phyloP scores from a whole-genome alignment of 2,888 invertebrate genomes.

The Papilio elwesi region DNA sequence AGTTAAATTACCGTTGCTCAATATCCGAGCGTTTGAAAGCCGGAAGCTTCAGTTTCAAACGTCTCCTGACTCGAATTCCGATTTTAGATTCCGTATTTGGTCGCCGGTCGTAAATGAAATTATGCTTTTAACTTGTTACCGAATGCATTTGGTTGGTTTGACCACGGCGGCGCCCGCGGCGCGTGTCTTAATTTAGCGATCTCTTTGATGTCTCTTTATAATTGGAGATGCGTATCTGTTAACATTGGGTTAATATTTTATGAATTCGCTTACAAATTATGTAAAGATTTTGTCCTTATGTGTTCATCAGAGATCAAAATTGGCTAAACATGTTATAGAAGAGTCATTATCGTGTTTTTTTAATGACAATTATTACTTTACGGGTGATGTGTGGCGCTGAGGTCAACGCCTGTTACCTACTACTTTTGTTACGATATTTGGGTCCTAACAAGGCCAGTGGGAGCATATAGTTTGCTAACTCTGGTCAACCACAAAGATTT shows the following conservation, averaged over 20 bases:
- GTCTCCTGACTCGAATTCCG: slow-evolving; percentile 40
- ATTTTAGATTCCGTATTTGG: slow-evolving; percentile 41
- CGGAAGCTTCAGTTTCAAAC: slow-evolving; percentile 40
- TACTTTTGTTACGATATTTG: no score
- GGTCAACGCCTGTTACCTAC: no score
- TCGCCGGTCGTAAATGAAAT: slow-evolving; percentile 38
- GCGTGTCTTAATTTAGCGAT: slow-evolving; percentile 28
- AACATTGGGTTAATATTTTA: not conserved
- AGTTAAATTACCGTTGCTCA: slow-evolving; percentile 31
- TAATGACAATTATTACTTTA: no score
- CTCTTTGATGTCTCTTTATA: slow-evolving; percentile 15
- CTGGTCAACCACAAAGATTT: no score
- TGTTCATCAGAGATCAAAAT: no score
- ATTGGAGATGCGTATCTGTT: slow-evolving; percentile 10
- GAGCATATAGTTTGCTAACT: no score
- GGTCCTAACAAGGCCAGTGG: no score
- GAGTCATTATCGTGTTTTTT: no score
- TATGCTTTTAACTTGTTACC: slow-evolving; percentile 31
- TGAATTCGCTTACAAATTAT: not conserved
- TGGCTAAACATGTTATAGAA: no score
- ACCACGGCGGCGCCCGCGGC: slow-evolving; percentile 14
- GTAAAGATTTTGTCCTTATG: no score
- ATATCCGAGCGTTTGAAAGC: slow-evolving; percentile 29
- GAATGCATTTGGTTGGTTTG: slow-evolving; percentile 23
- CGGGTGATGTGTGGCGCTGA: no score